A percentile compares a stretch with the other conserved stretches of the same genome.
Evolutionary conservation across 37 sponge, comb jelly and placozoan species (phyloP).

Genomic region (Axinella damicornis): DNA sequence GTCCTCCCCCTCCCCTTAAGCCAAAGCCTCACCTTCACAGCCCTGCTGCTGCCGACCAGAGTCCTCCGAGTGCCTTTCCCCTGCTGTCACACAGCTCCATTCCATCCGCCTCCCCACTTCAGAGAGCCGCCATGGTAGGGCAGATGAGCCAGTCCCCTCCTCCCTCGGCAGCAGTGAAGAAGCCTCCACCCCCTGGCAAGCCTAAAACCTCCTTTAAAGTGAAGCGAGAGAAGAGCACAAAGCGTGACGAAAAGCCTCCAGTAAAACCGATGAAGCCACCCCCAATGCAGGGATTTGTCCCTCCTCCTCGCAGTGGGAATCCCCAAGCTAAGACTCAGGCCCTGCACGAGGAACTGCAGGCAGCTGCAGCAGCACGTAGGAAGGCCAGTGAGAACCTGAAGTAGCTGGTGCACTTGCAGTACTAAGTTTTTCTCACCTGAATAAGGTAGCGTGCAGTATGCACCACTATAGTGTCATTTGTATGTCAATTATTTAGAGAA

Average conservation of each 20-base stretch:
- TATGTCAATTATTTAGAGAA: too few species aligned
- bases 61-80: conserved; percentile 22
- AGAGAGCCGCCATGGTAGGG: conserved; percentile 22
- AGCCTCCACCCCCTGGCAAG: conserved; percentile 1
- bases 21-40: conserved; percentile 23
- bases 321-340: neutral
- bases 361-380: conserved; percentile 11
- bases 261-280: conserved; percentile 18
- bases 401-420: too few species aligned
- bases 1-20: conserved; percentile 25
- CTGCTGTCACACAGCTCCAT: conserved; percentile 21
- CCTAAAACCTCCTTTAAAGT: conserved; percentile 3
- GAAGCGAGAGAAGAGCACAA: neutral
- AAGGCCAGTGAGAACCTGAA: neutral
- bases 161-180: neutral
- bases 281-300: neutral
- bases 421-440: too few species aligned
- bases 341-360: conserved; percentile 17
- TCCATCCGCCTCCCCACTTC: conserved; percentile 33
- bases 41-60: neutral
- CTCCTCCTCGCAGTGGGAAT: neutral
- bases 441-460: too few species aligned
- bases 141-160: conserved; percentile 1
- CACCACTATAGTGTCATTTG: too few species aligned
- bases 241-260: conserved; percentile 11